Conservation (phyloP, 2,888 invertebrate genomes). For the Eupithecia exiguata region DNA sequence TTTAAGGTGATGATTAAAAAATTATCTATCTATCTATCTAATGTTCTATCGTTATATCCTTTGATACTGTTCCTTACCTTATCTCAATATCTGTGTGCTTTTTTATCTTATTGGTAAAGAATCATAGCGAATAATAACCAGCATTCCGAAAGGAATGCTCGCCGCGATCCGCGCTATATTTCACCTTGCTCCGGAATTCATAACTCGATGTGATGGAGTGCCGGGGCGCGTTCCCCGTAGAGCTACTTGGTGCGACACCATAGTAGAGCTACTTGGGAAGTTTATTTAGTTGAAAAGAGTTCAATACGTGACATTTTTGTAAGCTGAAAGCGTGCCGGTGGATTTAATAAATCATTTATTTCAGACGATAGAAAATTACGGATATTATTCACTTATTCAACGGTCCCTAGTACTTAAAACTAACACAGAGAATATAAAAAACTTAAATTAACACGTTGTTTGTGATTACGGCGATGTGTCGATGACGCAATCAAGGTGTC, state of each 20-base stretch:
- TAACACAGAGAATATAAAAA: no score
- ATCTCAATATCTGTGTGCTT: not conserved
- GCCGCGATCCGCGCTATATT: constrained; percentile 61
- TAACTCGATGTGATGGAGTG: constrained; percentile 65
- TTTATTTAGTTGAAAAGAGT: not conserved
- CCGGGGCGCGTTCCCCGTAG: constrained; percentile 55
- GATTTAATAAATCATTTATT: no score
- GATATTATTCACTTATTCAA: no score
- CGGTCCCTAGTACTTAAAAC: no score
- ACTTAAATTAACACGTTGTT: no score
- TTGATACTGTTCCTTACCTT: no score
- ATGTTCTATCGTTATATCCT: no score
- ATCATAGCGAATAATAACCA: constrained; percentile 1
- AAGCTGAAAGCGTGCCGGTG: not conserved
- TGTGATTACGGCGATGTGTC: no score
- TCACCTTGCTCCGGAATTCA: constrained; percentile 70
- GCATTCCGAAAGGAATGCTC: constrained; percentile 50
- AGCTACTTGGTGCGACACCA: constrained; percentile 55
- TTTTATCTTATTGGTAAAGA: not conserved
- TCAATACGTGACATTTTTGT: not conserved
- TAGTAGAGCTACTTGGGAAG: constrained; percentile 18
- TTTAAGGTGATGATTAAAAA: no score
- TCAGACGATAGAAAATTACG: no score
- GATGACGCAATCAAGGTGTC: no score
- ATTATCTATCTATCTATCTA: no score